phyloP scores from a whole-genome alignment of 2,888 invertebrate genomes.

The Cephus runcator region DNA sequence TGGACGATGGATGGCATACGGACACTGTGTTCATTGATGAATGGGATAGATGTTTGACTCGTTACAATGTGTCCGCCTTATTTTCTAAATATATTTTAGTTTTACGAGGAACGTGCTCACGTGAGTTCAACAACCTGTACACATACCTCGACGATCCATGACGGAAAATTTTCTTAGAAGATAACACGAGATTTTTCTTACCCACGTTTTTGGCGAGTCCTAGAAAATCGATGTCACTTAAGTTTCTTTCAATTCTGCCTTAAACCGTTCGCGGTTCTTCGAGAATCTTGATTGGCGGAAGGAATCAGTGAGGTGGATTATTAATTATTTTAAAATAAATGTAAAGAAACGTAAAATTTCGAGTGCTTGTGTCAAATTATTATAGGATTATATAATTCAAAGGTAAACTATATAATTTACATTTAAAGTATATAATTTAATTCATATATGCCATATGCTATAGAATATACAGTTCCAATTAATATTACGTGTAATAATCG shows the following conservation, averaged over 20 bases:
- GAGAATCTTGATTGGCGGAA: too few species aligned
- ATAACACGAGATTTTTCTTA: background rate
- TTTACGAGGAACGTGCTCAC: background rate
- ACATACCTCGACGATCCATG: background rate
- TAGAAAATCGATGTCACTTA: background rate
- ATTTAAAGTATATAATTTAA: too few species aligned
- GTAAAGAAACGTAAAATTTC: background rate
- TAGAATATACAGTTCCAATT: too few species aligned
- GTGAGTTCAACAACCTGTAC: background rate
- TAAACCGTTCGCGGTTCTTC: background rate
- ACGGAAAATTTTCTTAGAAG: background rate
- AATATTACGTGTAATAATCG: background rate
- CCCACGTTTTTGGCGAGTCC: background rate
- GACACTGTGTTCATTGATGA: too few species aligned
- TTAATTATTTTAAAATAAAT: background rate
- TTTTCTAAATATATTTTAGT: background rate
- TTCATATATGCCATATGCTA: background rate
- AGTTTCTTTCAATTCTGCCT: background rate
- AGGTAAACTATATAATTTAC: background rate
- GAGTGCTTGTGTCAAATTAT: background rate
- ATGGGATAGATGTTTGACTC: background rate
- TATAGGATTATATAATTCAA: background rate
- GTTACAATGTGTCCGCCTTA: background rate
- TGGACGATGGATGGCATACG: too few species aligned
- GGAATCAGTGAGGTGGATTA: background rate